Base-by-base conservation (phyloP, 2,888 invertebrate genomes). In the Petrolisthes manimaculis region DNA sequence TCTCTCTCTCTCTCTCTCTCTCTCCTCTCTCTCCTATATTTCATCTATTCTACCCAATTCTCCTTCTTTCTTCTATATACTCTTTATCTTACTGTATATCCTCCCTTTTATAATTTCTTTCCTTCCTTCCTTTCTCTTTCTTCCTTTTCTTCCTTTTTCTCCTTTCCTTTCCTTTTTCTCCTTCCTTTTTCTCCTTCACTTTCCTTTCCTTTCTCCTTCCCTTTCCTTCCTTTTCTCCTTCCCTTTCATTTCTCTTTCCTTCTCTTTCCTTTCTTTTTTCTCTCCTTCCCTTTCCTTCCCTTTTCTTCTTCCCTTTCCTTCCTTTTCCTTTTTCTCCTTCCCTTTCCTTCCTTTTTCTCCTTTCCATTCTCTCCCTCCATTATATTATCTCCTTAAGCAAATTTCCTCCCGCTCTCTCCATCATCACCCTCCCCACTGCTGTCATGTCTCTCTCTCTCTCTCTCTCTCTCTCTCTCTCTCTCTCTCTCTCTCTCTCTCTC, bases 121-220 rank as follows among this genome's bases (percentile, higher is more conserved):
- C 74, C 37, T 51, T 21, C 81, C 81, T 71, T 12, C 54, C 83
- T 53, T 37, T 67, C 37, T 54, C 74, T 21, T 53, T 53, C 61
- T n/a, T 74, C 2, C 84, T 56, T 6, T 74, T 83, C 74, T 54
- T 67, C 37, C 74, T 54, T 67, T 74, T 74, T 54, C 74, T 54
- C 54, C 54, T 67, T 54, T 51, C 54, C 74, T 74, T 74, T 54
- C 74, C 54, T 67, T 74, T 74, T 54, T 55, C 21, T 67, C 67
- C 74, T 74, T 55, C n/a, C 74, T 74, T 55, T 54, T 18, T 18
- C 54, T 24, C n/a, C 21, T 6, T 54, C 54, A 9, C 74, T 67
- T 55, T 78, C 61, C 21, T 67, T 78, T 75, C 75, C 67, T 67
- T 78, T 82, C 83, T 83, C 71, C 56, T 54, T 83, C 71, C n/a